Evolutionary conservation across 2,113 vertebrate genomes (phyloP).

Genomic region (Amblyornis subalaris): DNA sequence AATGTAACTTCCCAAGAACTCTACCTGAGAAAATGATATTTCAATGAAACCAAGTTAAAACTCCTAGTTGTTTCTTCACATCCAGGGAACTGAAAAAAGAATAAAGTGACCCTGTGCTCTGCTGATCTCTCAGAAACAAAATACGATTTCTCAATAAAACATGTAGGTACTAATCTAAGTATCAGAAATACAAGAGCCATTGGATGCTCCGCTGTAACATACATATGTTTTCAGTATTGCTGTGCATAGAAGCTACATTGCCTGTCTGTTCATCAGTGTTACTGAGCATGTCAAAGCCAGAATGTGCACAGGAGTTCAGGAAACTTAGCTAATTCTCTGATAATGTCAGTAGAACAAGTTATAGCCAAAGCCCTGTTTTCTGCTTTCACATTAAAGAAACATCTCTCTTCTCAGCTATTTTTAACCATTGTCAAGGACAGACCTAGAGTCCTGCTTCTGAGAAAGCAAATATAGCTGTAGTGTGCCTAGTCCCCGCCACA

Average conservation of each 20-base stretch:
- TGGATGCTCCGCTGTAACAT: not conserved
- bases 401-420: not conserved
- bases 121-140: not conserved
- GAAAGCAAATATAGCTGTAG: not conserved
- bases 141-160: not conserved
- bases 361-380: not conserved
- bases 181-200: not conserved
- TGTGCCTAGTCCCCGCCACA: not conserved
- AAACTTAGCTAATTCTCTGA: not conserved
- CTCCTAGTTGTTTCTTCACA: not conserved
- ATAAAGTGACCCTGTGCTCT: not conserved
- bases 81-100: not conserved
- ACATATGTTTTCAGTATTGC: accelerated
- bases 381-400: not conserved
- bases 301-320: not conserved
- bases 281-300: not conserved
- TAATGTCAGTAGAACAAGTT: not conserved
- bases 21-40: not conserved
- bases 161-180: not conserved
- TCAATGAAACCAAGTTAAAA: not conserved
- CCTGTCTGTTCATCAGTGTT: accelerated
- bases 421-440: not conserved
- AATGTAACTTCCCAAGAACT: not conserved
- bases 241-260: not conserved
- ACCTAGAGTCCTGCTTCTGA: not conserved